Base-by-base conservation (phyloP, 2,888 invertebrate species). In the Plagiodera versicolora region DNA sequence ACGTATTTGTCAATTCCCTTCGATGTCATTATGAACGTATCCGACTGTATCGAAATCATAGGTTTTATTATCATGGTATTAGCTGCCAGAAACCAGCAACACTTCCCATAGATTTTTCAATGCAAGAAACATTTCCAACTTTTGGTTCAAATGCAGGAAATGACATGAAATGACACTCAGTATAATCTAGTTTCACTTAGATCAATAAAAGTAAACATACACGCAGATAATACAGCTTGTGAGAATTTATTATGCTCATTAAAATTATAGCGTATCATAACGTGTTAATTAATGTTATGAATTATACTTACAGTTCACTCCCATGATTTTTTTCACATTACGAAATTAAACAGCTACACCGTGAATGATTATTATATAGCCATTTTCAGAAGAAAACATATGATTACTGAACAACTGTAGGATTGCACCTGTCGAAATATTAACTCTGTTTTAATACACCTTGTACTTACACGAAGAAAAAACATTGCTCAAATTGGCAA, bases 261-360 rank as follows among this genome's bases (percentile, higher is more conserved):
- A 39, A 39, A 39, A 39, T 39, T 39, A 39, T 39, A 39, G 39
- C 39, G 14, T 39, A 39, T 39, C 39, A 39, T 39, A 39, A 39
- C 39, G 39, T 39, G 39, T 39, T 39, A 39, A 39, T 39, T 39
- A 39, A 39, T 39, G 39, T n/a, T 39, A 39, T 39, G 39, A 14
- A 39, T 39, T 39, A 39, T 39, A n/a, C 39, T 39, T 39, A 39
- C 14, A 11, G 39, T 39, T 3, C 14, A 39, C 39, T 14, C 39
- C 39, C n/a, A 39, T 39, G 14, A 39, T 39, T 39, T 39, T 32
- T 39, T 39, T 14, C 39, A 39, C 14, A 14, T 14, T 39, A 39
- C 39, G 6, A 39, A 39, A 39, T 39, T 39, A 14, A 39, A 39
- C 39, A 39, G 14, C 39, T 14, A 39, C 39, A 39, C 39, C 14